Conservation (phyloP, 1,140 invertebrate species). For the Chrysoperla carnea region DNA sequence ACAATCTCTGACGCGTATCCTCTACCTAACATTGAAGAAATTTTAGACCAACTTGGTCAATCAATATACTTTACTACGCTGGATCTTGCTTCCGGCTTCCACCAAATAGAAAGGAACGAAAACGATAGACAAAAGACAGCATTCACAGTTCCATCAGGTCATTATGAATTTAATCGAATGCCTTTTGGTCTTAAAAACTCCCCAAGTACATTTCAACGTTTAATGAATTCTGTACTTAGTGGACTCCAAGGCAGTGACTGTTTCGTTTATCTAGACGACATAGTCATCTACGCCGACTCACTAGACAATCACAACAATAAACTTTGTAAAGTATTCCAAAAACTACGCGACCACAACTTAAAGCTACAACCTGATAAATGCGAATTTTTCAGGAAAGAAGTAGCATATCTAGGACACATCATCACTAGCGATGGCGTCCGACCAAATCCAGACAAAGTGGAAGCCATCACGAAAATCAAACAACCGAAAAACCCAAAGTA, state of each 20-base stretch:
- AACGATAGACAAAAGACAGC: constrained; percentile 21
- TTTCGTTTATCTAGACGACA: constrained; percentile 24
- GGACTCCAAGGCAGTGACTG: constrained; percentile 12
- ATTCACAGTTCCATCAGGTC: constrained; percentile 13
- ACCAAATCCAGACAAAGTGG: constrained; percentile 20
- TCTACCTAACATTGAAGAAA: constrained; percentile 4
- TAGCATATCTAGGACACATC: constrained; percentile 20
- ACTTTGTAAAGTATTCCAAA: constrained; percentile 15
- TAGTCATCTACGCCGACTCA: constrained; percentile 18
- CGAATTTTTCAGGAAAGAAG: constrained; percentile 20
- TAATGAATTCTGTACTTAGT: constrained; percentile 15
- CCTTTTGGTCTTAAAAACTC: constrained; percentile 10
- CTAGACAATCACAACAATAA: constrained; percentile 17
- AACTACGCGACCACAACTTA: constrained; percentile 14
- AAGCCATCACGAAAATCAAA: constrained; percentile 17
- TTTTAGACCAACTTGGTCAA: constrained; percentile 7
- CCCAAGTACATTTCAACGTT: constrained; percentile 6
- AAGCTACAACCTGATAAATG: constrained; percentile 23
- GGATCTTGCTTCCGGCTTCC: constrained; percentile 24
- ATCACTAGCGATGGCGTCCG: constrained; percentile 19
- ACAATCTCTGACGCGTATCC: constrained; percentile 19
- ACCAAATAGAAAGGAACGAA: constrained; percentile 20
- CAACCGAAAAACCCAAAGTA: too few species aligned
- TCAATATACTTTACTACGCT: constrained; percentile 12
- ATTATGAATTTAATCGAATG: constrained; percentile 13